Conservation (phyloP, 2,888 invertebrate genomes). For the Capitulum mitella region DNA sequence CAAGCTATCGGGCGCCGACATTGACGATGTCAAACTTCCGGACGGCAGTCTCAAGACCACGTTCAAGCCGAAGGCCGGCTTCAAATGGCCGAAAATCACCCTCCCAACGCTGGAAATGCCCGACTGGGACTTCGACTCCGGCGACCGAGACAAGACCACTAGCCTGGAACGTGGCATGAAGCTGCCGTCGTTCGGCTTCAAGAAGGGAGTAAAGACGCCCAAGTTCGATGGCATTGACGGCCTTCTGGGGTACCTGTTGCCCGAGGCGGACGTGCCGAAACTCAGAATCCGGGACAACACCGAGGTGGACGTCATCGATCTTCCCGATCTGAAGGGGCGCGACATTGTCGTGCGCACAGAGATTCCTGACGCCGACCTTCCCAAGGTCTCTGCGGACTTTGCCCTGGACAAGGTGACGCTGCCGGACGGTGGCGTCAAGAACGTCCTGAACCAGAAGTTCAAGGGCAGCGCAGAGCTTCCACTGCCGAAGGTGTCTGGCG, state of each 20-base stretch:
- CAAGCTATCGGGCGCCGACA: background rate
- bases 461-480: conserved; percentile 27
- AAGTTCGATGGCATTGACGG: conserved; percentile 14
- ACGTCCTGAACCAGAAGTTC: background rate
- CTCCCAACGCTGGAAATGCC: conserved; percentile 14
- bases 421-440: background rate
- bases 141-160: background rate
- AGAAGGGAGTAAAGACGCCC: background rate
- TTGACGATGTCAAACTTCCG: background rate
- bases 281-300: background rate
- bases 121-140: conserved; percentile 11
- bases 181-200: background rate
- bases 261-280: background rate
- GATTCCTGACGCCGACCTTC: background rate
- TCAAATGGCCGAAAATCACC: conserved; percentile 1
- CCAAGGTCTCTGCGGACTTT: background rate
- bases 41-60: background rate
- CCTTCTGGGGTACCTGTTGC: background rate
- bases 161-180: background rate
- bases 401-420: background rate
- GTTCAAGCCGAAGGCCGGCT: background rate
- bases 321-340: background rate
- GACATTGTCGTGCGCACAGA: background rate
- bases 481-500: conserved; percentile 27
- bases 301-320: background rate